Evolutionary conservation across 2,797 vertebrate species (phyloP).

Genomic region (Acanthis flammea): DNA sequence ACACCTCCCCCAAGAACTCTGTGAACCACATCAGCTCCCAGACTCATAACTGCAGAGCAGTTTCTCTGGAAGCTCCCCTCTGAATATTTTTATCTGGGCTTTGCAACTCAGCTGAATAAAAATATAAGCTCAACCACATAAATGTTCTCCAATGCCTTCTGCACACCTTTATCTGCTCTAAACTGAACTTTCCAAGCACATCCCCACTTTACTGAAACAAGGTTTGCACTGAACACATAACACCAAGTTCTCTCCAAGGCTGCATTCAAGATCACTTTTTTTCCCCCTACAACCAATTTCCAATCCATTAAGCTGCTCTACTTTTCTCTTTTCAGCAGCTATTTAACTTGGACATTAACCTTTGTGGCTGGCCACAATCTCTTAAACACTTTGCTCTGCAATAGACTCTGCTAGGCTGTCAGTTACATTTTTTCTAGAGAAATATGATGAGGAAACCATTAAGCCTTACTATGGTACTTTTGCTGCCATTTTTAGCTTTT

Average conservation of each 20-base stretch:
- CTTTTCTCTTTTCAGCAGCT: constrained; percentile 11
- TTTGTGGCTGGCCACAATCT: neutral
- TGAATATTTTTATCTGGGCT: neutral
- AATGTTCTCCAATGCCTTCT: neutral
- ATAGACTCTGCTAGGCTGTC: neutral
- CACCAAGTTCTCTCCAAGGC: neutral
- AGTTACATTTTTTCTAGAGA: neutral
- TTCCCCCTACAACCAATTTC: neutral
- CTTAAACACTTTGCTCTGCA: neutral
- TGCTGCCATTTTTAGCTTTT: neutral
- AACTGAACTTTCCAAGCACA: neutral
- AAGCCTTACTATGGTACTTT: neutral
- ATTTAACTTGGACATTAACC: constrained; percentile 33
- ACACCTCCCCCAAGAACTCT: neutral
- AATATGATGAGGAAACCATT: neutral
- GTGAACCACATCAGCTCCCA: neutral
- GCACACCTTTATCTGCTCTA: neutral
- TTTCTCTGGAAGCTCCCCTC: neutral
- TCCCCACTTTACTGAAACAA: neutral
- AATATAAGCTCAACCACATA: neutral
- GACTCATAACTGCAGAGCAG: rapidly evolving
- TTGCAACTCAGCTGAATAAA: neutral
- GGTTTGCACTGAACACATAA: neutral
- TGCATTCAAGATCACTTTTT: neutral
- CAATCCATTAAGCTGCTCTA: constrained; percentile 24